phyloP scores from a whole-genome alignment of 2,113 vertebrate genomes.

The Etheostoma spectabile region DNA sequence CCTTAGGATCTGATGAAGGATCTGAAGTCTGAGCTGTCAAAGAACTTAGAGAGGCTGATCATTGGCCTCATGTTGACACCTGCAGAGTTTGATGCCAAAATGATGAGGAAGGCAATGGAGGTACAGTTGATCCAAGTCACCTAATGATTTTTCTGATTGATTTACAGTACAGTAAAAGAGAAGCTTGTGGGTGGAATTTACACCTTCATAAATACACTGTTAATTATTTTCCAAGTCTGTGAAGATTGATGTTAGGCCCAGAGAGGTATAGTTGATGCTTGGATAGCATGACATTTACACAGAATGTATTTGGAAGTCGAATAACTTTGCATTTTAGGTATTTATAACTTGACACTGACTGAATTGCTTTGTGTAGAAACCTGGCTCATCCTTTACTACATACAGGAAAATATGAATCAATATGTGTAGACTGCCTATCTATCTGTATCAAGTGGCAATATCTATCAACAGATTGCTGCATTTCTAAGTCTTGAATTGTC shows the following conservation, averaged over 20 bases:
- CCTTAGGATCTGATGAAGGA: constrained; percentile 94
- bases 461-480: background rate
- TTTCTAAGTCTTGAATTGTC: background rate
- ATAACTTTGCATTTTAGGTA: constrained; percentile 15
- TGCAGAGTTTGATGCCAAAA: constrained; percentile 95
- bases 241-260: background rate
- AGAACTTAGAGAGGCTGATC: constrained; percentile 91
- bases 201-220: background rate
- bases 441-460: background rate
- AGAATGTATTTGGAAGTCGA: constrained; percentile 41
- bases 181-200: background rate
- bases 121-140: constrained; percentile 52
- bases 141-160: background rate
- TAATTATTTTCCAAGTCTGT: background rate
- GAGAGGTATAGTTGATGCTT: background rate
- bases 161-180: background rate
- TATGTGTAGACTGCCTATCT: no score
- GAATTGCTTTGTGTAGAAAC: constrained; percentile 11
- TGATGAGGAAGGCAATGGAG: constrained; percentile 97
- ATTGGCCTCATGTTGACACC: constrained; percentile 95
- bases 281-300: background rate
- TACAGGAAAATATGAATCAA: background rate
- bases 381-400: constrained; percentile 8
- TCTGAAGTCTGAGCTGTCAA: constrained; percentile 94
- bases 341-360: constrained; percentile 7